Conservation (phyloP, 2,113 vertebrate genomes). For the Silurus asotus region DNA sequence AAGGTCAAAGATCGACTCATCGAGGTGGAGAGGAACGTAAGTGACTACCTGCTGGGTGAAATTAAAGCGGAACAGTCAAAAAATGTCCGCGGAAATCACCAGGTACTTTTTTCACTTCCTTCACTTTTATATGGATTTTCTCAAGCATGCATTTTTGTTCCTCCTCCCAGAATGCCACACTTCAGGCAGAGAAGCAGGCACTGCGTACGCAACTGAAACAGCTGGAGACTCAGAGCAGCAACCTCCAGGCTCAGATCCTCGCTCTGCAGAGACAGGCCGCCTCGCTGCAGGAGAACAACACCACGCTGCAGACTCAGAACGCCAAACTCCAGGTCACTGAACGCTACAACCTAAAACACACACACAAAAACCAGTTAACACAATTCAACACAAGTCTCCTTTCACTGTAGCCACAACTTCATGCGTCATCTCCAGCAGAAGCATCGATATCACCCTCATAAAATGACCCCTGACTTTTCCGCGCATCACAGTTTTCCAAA, state of each 20-base stretch:
- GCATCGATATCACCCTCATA: no score
- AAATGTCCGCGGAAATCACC: no score
- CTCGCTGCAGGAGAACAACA: slow-evolving; percentile 94
- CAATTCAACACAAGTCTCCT: no score
- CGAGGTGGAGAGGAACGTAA: slow-evolving; percentile 96
- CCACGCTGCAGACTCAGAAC: slow-evolving; percentile 92
- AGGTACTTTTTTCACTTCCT: no score
- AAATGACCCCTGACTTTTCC: no score
- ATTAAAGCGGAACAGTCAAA: background rate
- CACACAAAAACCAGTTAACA: background rate
- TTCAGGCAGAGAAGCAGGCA: slow-evolving; percentile 96
- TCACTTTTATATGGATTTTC: no score
- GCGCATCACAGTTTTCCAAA: no score
- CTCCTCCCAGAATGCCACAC: slow-evolving; percentile 86
- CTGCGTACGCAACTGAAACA: slow-evolving; percentile 93
- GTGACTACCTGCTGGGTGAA: slow-evolving; percentile 49
- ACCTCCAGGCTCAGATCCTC: slow-evolving; percentile 95
- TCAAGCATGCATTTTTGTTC: background rate
- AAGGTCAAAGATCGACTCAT: slow-evolving; percentile 97
- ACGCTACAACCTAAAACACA: background rate
- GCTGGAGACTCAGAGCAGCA: slow-evolving; percentile 90
- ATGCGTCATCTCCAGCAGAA: no score
- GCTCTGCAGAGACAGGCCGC: slow-evolving; percentile 91
- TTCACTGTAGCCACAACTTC: no score
- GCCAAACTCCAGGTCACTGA: slow-evolving; percentile 90